These are phyloP conservation scores for Saccopteryx leptura DNA, from an alignment of 2,113 vertebrate species.

Conservation along the genomic window DNA sequence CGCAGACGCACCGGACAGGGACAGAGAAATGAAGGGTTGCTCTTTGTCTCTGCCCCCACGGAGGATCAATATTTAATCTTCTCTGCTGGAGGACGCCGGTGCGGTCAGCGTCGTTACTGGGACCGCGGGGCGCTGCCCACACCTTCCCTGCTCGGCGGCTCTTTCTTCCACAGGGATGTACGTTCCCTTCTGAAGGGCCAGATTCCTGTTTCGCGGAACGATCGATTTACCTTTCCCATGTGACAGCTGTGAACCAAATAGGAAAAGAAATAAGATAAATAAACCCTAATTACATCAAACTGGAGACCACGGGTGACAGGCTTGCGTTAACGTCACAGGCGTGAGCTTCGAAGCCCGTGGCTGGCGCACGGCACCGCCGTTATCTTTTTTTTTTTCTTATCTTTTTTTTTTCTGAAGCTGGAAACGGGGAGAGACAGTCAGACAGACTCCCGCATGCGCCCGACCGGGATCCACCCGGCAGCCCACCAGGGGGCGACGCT, in stretches of 20 bases:
- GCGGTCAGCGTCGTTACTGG: neutral
- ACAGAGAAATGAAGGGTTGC: accelerated
- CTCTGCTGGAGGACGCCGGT: conserved; percentile 31
- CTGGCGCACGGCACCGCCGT: accelerated
- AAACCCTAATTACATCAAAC: neutral
- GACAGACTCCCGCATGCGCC: too few species aligned
- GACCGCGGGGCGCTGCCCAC: accelerated
- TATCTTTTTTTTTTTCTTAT: too few species aligned
- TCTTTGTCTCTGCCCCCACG: neutral
- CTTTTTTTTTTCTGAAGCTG: too few species aligned
- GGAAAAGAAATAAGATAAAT: neutral
- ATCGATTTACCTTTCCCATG: neutral
- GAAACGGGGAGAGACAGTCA: too few species aligned
- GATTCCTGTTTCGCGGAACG: neutral
- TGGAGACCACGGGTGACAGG: neutral
- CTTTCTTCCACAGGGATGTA: neutral
- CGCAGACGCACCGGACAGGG: too few species aligned
- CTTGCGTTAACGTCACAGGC: neutral
- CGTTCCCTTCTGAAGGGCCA: neutral
- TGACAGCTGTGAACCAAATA: neutral
- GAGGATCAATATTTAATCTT: conserved; percentile 60
- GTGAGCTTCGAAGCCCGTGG: neutral
- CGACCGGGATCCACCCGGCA: too few species aligned
- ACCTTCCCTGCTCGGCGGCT: neutral
- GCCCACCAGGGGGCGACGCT: too few species aligned